Conservation (phyloP, 1,140 invertebrate genomes). For the Eueides isabella region DNA sequence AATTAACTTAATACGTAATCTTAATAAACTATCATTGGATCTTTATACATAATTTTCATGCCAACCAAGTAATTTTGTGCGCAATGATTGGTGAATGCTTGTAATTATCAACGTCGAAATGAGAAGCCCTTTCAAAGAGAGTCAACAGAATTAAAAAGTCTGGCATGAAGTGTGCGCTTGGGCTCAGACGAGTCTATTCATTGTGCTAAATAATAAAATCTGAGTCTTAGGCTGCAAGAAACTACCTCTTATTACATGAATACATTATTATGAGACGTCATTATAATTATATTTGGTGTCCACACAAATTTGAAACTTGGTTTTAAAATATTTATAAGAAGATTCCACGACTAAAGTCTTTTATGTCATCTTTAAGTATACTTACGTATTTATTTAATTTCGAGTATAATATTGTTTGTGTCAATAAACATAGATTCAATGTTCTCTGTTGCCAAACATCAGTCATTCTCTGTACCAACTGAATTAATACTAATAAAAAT, state of each 20-base stretch:
- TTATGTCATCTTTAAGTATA: no score
- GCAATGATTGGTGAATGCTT: constrained; percentile 6
- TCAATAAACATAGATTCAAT: no score
- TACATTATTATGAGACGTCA: background rate
- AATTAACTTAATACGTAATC: no score
- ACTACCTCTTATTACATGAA: background rate
- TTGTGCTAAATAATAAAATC: constrained; percentile 39
- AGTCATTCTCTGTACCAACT: no score
- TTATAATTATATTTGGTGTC: background rate
- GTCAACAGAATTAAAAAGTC: constrained; percentile 44
- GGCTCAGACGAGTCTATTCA: constrained; percentile 40
- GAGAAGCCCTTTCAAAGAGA: constrained; percentile 28
- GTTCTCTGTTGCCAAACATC: no score
- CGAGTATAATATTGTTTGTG: no score
- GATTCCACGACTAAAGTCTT: no score
- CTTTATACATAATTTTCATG: no score
- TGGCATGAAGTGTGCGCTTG: constrained; percentile 39
- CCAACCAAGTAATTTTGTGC: background rate
- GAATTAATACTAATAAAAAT: no score
- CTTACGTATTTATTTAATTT: no score
- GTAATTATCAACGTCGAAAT: constrained; percentile 20
- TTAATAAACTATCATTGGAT: no score
- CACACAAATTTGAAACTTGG: background rate
- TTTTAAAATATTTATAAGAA: background rate
- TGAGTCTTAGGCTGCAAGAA: constrained; percentile 14